Conservation (phyloP, 2,113 vertebrate species). For the Seriola quinqueradiata region DNA sequence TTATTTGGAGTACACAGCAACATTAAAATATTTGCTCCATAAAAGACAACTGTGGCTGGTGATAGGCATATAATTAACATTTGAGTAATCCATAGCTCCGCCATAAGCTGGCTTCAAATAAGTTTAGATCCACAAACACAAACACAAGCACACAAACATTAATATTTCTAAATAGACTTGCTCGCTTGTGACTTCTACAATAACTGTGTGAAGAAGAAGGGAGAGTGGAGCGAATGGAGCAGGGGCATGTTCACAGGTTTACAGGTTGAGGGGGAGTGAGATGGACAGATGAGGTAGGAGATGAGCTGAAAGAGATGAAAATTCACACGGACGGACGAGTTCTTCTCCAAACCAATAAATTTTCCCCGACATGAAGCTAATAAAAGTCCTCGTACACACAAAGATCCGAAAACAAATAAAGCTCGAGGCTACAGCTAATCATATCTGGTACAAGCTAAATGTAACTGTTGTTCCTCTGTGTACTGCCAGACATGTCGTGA, state of each 20-base stretch:
- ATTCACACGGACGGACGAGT: not conserved
- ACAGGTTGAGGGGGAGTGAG: not conserved
- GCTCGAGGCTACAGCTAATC: not conserved
- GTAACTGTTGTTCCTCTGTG: not conserved
- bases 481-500: not conserved
- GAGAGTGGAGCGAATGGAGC: not conserved
- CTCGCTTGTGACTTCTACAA: not conserved
- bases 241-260: not conserved
- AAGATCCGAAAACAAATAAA: not conserved
- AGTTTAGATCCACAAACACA: not conserved
- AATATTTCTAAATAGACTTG: not conserved
- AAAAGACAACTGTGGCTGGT: not conserved
- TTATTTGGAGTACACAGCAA: not conserved
- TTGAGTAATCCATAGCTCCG: conserved; percentile 1
- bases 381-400: conserved; percentile 5
- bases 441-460: not conserved
- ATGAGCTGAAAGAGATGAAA: conserved; percentile 1
- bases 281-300: not conserved
- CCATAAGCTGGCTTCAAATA: conserved; percentile 5
- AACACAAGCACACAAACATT: not conserved
- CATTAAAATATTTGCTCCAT: conserved; percentile 8
- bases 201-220: not conserved
- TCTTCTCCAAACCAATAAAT: not conserved
- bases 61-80: conserved; percentile 8
- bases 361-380: not conserved